Conservation (phyloP, 2,797 vertebrate species). For the Megaceryle alcyon region DNA sequence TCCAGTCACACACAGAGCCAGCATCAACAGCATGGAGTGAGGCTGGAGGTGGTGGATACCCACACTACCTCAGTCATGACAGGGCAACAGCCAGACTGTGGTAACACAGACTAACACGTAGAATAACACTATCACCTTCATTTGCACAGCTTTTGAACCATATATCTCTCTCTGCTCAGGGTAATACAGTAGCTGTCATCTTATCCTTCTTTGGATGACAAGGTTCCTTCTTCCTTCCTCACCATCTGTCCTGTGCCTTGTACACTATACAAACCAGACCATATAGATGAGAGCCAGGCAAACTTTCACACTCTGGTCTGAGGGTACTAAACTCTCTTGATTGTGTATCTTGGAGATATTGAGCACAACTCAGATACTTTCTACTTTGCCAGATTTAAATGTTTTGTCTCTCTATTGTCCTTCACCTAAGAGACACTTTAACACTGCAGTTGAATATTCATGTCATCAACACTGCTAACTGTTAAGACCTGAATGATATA, state of each 20-base stretch:
- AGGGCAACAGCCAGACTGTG: not conserved
- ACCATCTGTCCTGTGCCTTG: not conserved
- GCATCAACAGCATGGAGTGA: rapidly evolving
- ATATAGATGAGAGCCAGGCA: not conserved
- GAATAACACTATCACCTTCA: not conserved
- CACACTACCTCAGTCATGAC: not conserved
- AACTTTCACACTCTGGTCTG: not conserved
- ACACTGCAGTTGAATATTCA: not conserved
- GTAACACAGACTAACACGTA: not conserved
- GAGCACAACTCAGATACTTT: not conserved
- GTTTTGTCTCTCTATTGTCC: not conserved
- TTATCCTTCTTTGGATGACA: not conserved
- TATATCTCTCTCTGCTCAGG: no score
- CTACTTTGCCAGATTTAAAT: not conserved
- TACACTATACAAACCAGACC: not conserved
- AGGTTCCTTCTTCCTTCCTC: not conserved
- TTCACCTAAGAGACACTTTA: not conserved
- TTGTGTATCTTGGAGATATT: not conserved
- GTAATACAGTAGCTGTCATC: not conserved
- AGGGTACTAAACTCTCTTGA: not conserved
- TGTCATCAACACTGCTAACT: not conserved
- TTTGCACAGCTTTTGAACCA: not conserved
- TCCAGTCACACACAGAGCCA: not conserved
- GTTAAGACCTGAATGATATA: not conserved
- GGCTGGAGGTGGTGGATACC: not conserved